Percentiles rank a stretch among this genome's conserved stretches.
phyloP scores from a whole-genome alignment of 2,113 vertebrate genomes.

The Diadophis punctatus region DNA sequence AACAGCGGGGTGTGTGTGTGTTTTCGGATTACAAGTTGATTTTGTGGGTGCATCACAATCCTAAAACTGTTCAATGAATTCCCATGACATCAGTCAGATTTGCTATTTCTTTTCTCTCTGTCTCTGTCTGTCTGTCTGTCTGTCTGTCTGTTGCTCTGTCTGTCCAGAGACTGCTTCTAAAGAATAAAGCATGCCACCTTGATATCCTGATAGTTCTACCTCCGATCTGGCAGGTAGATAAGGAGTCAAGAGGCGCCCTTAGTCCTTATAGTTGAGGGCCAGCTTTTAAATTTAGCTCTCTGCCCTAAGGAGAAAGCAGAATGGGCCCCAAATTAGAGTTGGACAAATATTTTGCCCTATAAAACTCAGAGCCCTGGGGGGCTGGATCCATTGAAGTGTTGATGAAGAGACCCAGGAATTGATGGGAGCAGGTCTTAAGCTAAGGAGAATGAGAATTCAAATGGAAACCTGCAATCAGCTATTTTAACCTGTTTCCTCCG shows the following conservation, averaged over 20 bases:
- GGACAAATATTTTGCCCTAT: neutral
- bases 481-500: neutral
- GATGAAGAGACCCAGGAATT: neutral
- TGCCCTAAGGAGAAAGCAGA: neutral
- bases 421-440: neutral
- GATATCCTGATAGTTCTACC: neutral
- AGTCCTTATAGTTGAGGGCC: neutral
- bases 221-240: neutral
- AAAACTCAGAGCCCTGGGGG: neutral
- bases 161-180: neutral
- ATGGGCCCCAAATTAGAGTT: neutral
- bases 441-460: neutral
- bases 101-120: neutral
- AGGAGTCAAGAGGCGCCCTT: neutral
- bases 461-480: neutral
- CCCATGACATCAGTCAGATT: neutral
- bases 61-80: neutral
- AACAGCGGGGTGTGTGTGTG: rapidly evolving
- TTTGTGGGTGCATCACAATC: neutral
- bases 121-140: neutral
- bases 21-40: neutral
- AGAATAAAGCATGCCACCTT: neutral
- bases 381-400: neutral
- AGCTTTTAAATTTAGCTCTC: neutral
- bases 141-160: too few relatives aligned